Evolutionary conservation across 37 sponge, comb jelly and placozoan species (phyloP), one percentile per base, ranked within the genome.

Genomic region (Eunapius fragilis): DNA sequence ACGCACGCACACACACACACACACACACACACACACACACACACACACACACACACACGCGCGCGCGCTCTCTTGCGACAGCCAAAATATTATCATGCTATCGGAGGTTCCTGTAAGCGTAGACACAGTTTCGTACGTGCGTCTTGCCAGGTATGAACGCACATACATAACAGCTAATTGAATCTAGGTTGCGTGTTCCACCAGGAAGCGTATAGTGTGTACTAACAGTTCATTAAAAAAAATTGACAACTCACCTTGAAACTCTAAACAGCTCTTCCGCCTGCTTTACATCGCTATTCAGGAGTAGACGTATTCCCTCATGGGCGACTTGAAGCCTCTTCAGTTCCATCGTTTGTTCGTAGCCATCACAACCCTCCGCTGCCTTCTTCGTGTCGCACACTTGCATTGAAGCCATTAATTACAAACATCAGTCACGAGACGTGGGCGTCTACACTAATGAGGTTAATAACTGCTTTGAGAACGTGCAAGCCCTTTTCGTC

Each of bases 221-320:
- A 41, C 41, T 3, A 41, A 41, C 6, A 9, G 9, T 70, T 10
- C 9, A 27, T 11, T 10, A 6, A n/a, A n/a, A 70, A 28, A 27
- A n/a, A 36, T 17, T n/a, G n/a, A n/a, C n/a, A n/a, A 69, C 72
- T 34, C 25, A 94, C 95, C 92, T 91, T 45, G 88, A 85, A 2
- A 73, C 74, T 47, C 70, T 86, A 89, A 91, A 94, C n/a, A 94
- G 82, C n/a, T 85, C 84, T 81, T 91, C 95, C 3, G 95, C 95
- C 37, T 85, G 80, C 50, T 87, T 94, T 25, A 94, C 27, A 69
- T 91, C 49, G 48, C 89, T 90, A 70, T 87, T 78, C 19, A 94
- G 84, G 67, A 94, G 50, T 31, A 94, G 75, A 11, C 74, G 74
- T 80, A 94, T 91, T 22, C 95, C 95, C 48, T 94, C 95, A 74